These are phyloP conservation scores for Bursaphelenchus mucronatus DNA, from an alignment of 1,140 invertebrate genomes.

Conservation along the genomic window DNA sequence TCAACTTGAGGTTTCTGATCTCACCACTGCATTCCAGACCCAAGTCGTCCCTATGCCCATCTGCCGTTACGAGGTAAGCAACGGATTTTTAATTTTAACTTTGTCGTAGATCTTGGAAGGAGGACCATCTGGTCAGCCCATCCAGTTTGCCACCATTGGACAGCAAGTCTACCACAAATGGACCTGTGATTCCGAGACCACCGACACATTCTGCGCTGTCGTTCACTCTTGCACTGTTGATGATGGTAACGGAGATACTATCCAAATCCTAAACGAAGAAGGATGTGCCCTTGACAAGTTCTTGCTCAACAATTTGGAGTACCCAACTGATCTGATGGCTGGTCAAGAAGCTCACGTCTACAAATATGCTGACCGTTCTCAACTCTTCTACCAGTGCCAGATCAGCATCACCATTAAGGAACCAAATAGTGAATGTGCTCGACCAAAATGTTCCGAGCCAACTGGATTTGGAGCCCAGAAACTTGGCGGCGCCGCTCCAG, in stretches of 20 bases:
- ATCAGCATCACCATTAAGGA: conserved; percentile 61
- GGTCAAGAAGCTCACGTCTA: conserved; percentile 61
- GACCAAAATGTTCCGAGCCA: conserved; percentile 57
- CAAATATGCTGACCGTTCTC: conserved; percentile 60
- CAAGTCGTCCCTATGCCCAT: conserved; percentile 61
- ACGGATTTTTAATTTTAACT: neutral
- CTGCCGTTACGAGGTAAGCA: conserved; percentile 54
- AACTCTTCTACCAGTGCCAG: conserved; percentile 61
- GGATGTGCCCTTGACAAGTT: conserved; percentile 60
- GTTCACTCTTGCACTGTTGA: conserved; percentile 59
- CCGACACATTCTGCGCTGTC: conserved; percentile 60
- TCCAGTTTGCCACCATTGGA: conserved; percentile 60
- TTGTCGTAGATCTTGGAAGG: conserved; percentile 54
- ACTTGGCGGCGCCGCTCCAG: conserved; percentile 32
- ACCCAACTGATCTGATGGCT: conserved; percentile 57
- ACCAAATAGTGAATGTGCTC: conserved; percentile 55
- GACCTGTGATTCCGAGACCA: conserved; percentile 61
- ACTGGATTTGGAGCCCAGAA: conserved; percentile 57
- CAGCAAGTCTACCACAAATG: conserved; percentile 61
- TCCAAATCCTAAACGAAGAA: conserved; percentile 60
- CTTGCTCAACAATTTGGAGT: conserved; percentile 59
- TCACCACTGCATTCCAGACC: conserved; percentile 60
- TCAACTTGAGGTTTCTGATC: conserved; percentile 58
- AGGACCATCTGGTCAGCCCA: conserved; percentile 57
- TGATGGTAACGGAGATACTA: conserved; percentile 59